Evolutionary conservation across 2,797 vertebrate species (phyloP).

Genomic region (Anguilla obscura): DNA sequence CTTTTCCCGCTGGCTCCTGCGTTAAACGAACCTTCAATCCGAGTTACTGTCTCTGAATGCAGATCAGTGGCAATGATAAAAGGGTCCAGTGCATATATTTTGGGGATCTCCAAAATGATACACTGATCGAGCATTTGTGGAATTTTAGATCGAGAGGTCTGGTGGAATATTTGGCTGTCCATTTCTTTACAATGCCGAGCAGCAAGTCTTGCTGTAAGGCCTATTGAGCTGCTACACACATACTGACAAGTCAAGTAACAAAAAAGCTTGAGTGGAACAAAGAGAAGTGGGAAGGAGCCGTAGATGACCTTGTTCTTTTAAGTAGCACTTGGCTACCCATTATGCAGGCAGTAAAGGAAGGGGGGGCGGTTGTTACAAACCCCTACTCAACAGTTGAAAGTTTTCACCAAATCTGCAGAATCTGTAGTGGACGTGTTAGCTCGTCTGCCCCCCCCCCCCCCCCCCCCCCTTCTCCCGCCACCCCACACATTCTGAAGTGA

Average conservation of each 20-base stretch:
- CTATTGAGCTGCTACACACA: neutral
- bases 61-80: neutral
- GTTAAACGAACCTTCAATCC: neutral
- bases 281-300: neutral
- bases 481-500: neutral
- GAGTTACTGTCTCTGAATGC: neutral
- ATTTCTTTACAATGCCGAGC: neutral
- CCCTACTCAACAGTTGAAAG: constrained; percentile 12
- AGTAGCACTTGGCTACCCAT: neutral
- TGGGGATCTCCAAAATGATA: neutral
- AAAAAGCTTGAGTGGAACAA: neutral
- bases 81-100: neutral
- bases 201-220: constrained; percentile 1
- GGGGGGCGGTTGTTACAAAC: neutral
- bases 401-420: neutral
- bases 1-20: neutral
- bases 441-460: neutral
- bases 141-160: constrained; percentile 14
- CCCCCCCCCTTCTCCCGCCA: no score
- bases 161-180: neutral
- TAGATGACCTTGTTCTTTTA: constrained; percentile 19
- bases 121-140: neutral
- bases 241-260: constrained; percentile 10
- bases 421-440: neutral
- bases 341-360: neutral